These are phyloP conservation scores for Gymnodraco acuticeps DNA, from an alignment of 2,797 vertebrate species.

Conservation along the genomic window DNA sequence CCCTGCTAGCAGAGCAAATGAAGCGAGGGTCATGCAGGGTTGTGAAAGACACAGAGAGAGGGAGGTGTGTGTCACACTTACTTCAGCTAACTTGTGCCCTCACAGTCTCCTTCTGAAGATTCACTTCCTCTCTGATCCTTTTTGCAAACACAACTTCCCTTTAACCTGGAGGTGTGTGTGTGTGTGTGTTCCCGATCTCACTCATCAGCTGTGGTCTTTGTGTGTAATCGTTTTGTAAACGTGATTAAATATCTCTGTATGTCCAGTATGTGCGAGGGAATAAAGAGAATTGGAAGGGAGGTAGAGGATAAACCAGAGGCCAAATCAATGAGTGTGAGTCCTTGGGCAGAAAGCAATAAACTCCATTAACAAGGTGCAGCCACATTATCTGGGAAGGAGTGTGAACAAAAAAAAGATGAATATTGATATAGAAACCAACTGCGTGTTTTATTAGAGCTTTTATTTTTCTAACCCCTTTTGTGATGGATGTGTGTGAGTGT, in stretches of 20 bases:
- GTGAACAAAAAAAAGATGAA: constrained; percentile 34
- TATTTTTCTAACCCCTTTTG: constrained; percentile 69
- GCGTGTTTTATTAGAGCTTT: constrained; percentile 67
- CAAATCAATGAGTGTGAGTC: constrained; percentile 72
- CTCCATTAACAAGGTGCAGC: constrained; percentile 76
- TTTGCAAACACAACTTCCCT: constrained; percentile 61
- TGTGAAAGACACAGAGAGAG: constrained; percentile 53
- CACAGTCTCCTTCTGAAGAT: constrained; percentile 60
- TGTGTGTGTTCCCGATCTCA: constrained; percentile 11
- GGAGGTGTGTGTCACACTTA: constrained; percentile 30
- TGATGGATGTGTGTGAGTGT: constrained; percentile 34
- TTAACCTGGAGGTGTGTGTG: constrained; percentile 46
- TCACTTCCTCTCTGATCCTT: constrained; percentile 37
- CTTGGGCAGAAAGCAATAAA: constrained; percentile 78
- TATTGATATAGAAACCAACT: constrained; percentile 67
- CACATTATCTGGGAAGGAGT: constrained; percentile 60
- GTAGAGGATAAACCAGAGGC: constrained; percentile 66
- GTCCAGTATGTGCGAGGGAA: constrained; percentile 46
- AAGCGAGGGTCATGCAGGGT: constrained; percentile 67
- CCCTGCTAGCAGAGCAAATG: constrained; percentile 68
- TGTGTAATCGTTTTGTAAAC: constrained; percentile 53
- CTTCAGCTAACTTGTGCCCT: constrained; percentile 47
- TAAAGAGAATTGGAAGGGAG: constrained; percentile 21
- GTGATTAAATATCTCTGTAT: constrained; percentile 55
- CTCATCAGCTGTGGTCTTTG: constrained; percentile 35